Evolutionary conservation across 2,113 vertebrate species (phyloP).

Genomic region (Dipodomys spectabilis): DNA sequence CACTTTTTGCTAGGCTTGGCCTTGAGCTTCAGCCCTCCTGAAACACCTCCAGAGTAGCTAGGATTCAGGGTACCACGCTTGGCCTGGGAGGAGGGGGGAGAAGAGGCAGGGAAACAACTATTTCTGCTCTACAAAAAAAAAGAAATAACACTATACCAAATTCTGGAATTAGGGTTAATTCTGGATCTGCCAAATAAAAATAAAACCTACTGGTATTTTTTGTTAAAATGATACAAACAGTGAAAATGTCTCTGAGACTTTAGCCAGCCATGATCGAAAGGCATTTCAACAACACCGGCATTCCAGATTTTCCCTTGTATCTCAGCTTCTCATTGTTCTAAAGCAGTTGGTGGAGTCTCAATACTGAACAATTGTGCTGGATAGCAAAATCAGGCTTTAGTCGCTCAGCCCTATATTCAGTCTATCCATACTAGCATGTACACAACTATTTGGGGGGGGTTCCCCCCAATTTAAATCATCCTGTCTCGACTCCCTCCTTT

Average conservation of each 20-base stretch:
- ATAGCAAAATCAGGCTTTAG: background rate
- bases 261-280: background rate
- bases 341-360: background rate
- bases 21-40: too few species aligned
- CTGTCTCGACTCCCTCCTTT: background rate
- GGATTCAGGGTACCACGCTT: too few species aligned
- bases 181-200: background rate
- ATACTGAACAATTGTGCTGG: background rate
- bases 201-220: conserved; percentile 1
- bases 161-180: background rate
- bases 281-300: background rate
- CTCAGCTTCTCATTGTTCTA: conserved; percentile 26
- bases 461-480: conserved; percentile 33
- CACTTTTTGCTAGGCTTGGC: too few species aligned
- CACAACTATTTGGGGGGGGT: background rate
- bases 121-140: conserved; percentile 13
- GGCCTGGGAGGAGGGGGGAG: too few species aligned
- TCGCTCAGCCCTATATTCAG: background rate
- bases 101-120: background rate
- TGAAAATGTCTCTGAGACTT: conserved; percentile 23
- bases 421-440: background rate
- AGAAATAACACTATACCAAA: background rate
- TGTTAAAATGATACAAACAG: conserved; percentile 3
- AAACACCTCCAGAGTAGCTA: too few species aligned
- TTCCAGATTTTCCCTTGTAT: background rate